Evolutionary conservation across 2,888 invertebrate genomes (phyloP), one percentile per base, ranked within the genome.

Genomic region (Balanococcus diminutus): DNA sequence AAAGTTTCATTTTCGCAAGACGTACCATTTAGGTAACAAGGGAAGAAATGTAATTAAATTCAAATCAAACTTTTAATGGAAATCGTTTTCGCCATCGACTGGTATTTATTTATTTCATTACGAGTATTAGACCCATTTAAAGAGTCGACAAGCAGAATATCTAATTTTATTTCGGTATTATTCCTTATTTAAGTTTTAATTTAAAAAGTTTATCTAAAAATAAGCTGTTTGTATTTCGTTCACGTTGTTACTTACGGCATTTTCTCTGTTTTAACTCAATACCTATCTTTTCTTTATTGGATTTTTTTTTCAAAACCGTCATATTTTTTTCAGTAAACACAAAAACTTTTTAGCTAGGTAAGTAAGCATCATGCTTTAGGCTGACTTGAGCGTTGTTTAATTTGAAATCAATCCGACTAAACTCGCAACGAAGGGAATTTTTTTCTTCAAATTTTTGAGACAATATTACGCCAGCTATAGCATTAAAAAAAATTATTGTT

Each of bases 91-190:
- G 19, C 67, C 67, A 67, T 67, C 67, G 25, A 67, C 14, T 67
- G 67, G 67, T 67, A 28, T 67, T 67, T 67, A 67, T 67, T 67
- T 67, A 28, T 67, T 67, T 67, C 67, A 67, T 67, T 31, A 28
- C 67, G 28, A 31, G 67, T 28, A 67, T 28, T 67, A 67, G 67
- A 28, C 67, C 67, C 28, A 28, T 67, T 67, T 67, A 28, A 79
- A 79, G n/a, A 79, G 36, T 79, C 75, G 16, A 79, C 75, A 36
- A 79, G 19, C 75, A 79, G 36, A 79, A 79, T 79, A 79, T 31
- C 75, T 79, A 79, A 79, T 79, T 79, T 79, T 79, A 79, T 79
- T 79, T 79, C 75, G 36, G 32, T 36, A 32, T 79, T 79, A 79
- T 36, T 36, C 36, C 75, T 32, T 36, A 19, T 79, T 79, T 36